Percentiles rank a stretch among this genome's conserved stretches.
Evolutionary conservation across 2,113 vertebrate genomes (phyloP).

Genomic region (Bambusicola thoracicus): DNA sequence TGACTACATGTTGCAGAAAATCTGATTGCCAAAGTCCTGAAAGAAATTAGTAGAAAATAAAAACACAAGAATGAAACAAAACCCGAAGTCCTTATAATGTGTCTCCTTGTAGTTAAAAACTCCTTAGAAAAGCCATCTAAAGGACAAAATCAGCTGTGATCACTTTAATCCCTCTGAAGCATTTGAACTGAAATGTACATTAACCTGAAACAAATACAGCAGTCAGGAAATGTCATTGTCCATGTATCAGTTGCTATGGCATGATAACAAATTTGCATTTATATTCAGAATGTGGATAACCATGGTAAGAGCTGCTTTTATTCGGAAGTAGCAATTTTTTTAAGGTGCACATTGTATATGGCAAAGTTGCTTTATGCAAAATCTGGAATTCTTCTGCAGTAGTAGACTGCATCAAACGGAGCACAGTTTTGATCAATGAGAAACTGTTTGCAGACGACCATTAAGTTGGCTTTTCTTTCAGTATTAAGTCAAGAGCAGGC

Average conservation of each 20-base stretch:
- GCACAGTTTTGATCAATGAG: not conserved
- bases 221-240: not conserved
- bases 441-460: not conserved
- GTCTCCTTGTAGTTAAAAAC: not conserved
- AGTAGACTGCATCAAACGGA: not conserved
- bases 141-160: not conserved
- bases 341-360: not conserved
- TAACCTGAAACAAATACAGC: not conserved
- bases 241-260: not conserved
- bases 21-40: not conserved
- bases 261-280: not conserved
- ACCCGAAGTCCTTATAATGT: not conserved
- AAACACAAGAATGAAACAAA: not conserved
- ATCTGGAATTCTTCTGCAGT: not conserved
- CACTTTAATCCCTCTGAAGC: not conserved
- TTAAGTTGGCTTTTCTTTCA: conserved; percentile 11
- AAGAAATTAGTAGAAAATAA: not conserved
- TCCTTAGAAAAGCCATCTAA: not conserved
- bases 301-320: not conserved
- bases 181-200: not conserved
- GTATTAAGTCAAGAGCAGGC: not conserved
- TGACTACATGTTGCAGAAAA: conserved; percentile 22
- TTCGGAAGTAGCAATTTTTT: not conserved
- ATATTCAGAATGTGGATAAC: not conserved
- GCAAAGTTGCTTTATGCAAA: not conserved